Evolutionary conservation across 2,797 vertebrate species (phyloP), one percentile per base, ranked within the genome.

Genomic region (Bradypodion pumilum): DNA sequence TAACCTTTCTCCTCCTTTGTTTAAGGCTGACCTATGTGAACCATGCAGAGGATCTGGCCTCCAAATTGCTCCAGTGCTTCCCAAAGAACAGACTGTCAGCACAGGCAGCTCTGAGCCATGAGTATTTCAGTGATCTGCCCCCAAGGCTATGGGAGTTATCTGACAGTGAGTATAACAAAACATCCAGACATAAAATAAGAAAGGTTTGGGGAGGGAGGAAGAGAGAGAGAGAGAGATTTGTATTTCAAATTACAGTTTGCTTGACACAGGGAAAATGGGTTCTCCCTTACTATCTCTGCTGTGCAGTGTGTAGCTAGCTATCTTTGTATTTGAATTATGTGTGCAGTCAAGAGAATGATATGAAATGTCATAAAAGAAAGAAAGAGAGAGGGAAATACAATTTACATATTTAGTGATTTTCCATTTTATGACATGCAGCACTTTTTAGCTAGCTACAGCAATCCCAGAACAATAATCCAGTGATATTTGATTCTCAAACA

Each of bases 41-140:
- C 92, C 97, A 98, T 2, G 98, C 98, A 13, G 98, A 99, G 94
- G 98, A 99, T 93, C 95, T 99, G 94, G 98, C 98, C 86, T 98
- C 97, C 93, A 97, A 97, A 94, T 97, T 99, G 90, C 97, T 99
- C 75, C 98, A 99, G 91, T 99, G 98, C 97, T 99, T 98, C 95
- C 98, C 98, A 96, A 99, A 98, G 97, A 98, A 98, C 95, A 97
- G 98, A 82, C 95, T 99, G 92, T 98, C 98, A 16, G 98, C 98
- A 75, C 97, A 96, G 94, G 95, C 97, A 56, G 98, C 98, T 70
- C 96, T 99, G 93, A 97, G 97, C 95, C 98, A 99, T 0, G 96
- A 98, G 92, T 99, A 98, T 96, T 99, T 99, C 96, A 98, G 97
- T 96, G 97, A 98, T 94, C 96, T 99, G 89, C 98, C 97, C 88